Percentiles rank a stretch among this genome's conserved stretches.
These are phyloP conservation scores for Yponomeuta plumbellus DNA, from an alignment of 2,888 invertebrate genomes.

Conservation along the genomic window DNA sequence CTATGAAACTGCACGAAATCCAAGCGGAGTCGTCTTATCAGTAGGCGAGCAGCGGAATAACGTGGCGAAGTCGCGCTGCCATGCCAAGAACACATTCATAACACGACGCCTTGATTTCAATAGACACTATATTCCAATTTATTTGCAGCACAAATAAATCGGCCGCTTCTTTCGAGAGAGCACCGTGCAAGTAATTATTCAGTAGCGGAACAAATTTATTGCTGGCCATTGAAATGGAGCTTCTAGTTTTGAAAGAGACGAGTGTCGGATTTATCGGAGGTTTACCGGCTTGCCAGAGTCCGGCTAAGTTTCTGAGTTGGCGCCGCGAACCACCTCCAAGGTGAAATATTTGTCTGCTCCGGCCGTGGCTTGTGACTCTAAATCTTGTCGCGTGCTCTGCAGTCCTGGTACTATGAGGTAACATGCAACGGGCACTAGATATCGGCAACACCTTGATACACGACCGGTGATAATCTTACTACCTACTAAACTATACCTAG, in stretches of 20 bases:
- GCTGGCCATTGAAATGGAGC: constrained; percentile 13
- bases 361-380: constrained; percentile 43
- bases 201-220: constrained; percentile 16
- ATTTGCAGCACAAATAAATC: constrained; percentile 12
- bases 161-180: constrained; percentile 7
- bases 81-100: constrained; percentile 12
- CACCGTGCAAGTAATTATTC: constrained; percentile 15
- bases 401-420: constrained; percentile 34
- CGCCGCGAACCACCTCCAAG: constrained; percentile 42
- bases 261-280: constrained; percentile 15
- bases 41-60: constrained; percentile 39
- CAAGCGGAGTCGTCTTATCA: constrained; percentile 39
- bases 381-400: constrained; percentile 64
- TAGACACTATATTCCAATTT: constrained; percentile 11
- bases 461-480: constrained; percentile 25
- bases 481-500: constrained; percentile 9
- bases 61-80: constrained; percentile 30
- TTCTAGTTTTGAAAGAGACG: constrained; percentile 11
- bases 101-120: constrained; percentile 2
- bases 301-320: constrained; percentile 27
- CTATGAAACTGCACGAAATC: constrained; percentile 10
- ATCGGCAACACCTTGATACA: constrained; percentile 41
- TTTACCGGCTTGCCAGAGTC: constrained; percentile 5
- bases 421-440: constrained; percentile 33
- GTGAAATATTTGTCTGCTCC: constrained; percentile 65